These are phyloP conservation scores for Elymnias hypermnestra DNA, from an alignment of 1,140 invertebrate genomes.

Conservation along the genomic window DNA sequence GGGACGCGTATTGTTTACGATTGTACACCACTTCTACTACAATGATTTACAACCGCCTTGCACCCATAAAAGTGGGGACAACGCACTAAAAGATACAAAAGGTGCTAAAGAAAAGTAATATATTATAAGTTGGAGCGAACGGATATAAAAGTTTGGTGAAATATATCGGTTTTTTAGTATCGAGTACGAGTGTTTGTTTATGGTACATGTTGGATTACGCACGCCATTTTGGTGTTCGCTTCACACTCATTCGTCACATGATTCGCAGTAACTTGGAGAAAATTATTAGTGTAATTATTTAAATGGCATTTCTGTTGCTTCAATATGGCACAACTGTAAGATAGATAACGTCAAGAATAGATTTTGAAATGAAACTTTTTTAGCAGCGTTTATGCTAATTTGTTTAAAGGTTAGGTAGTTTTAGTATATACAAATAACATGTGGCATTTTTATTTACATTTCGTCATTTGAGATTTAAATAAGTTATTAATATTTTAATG, in stretches of 20 bases:
- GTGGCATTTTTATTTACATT: too few relatives aligned
- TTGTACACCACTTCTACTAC: conserved; percentile 65
- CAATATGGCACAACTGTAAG: too few relatives aligned
- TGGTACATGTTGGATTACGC: conserved; percentile 49
- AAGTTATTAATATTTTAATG: too few relatives aligned
- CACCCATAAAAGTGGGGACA: conserved; percentile 68
- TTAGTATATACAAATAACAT: too few relatives aligned
- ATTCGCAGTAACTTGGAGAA: too few relatives aligned
- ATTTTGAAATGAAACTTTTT: too few relatives aligned
- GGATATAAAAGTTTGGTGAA: conserved; percentile 72
- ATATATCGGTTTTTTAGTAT: conserved; percentile 71
- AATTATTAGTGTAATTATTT: too few relatives aligned
- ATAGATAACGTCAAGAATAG: too few relatives aligned
- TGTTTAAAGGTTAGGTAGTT: too few relatives aligned
- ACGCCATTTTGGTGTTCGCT: conserved; percentile 42
- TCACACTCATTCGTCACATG: conserved; percentile 37
- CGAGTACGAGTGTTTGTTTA: conserved; percentile 64
- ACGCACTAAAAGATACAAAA: conserved; percentile 73
- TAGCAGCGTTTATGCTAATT: too few relatives aligned
- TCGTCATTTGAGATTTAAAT: too few relatives aligned
- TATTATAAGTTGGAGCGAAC: conserved; percentile 67
- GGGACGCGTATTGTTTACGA: conserved; percentile 63
- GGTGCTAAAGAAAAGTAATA: conserved; percentile 75
- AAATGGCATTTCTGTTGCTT: too few relatives aligned
- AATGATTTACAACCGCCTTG: conserved; percentile 72